phyloP scores from a whole-genome alignment of 2,113 vertebrate species.

The Cairina moschata region DNA sequence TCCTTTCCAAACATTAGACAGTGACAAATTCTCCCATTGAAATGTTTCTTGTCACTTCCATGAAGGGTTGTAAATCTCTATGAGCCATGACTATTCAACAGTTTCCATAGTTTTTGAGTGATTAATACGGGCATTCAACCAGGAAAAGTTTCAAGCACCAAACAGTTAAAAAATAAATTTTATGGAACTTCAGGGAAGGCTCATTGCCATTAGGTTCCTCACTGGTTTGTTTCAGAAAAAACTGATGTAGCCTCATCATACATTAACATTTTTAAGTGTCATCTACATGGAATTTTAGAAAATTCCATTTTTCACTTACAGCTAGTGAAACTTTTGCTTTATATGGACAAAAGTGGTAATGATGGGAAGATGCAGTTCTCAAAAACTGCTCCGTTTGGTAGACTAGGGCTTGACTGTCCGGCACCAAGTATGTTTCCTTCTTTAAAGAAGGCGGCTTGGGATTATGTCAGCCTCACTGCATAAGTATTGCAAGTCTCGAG shows the following conservation, averaged over 20 bases:
- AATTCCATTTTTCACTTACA: not conserved
- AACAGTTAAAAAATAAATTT: constrained; percentile 20
- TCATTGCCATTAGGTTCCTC: not conserved
- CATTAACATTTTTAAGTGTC: not conserved
- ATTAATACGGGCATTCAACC: not conserved
- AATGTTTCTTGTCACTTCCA: not conserved
- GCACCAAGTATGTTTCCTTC: not conserved
- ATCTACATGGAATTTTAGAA: not conserved
- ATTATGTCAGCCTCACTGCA: not conserved
- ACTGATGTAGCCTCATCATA: not conserved
- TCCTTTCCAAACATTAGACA: not conserved
- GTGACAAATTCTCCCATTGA: not conserved
- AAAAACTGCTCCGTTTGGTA: not conserved
- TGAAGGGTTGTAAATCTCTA: not conserved
- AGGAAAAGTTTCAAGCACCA: not conserved
- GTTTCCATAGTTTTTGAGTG: not conserved
- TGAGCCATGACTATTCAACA: not conserved
- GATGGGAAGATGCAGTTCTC: not conserved
- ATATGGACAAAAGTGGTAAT: not conserved
- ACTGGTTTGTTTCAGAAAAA: constrained; percentile 2
- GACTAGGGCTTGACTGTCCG: not conserved
- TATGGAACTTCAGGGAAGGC: not conserved
- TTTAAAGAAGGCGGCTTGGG: not conserved
- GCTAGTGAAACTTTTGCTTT: not conserved
- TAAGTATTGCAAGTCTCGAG: not conserved